phyloP scores from a whole-genome alignment of 2,113 vertebrate genomes.

The Entomyzon cyanotis region DNA sequence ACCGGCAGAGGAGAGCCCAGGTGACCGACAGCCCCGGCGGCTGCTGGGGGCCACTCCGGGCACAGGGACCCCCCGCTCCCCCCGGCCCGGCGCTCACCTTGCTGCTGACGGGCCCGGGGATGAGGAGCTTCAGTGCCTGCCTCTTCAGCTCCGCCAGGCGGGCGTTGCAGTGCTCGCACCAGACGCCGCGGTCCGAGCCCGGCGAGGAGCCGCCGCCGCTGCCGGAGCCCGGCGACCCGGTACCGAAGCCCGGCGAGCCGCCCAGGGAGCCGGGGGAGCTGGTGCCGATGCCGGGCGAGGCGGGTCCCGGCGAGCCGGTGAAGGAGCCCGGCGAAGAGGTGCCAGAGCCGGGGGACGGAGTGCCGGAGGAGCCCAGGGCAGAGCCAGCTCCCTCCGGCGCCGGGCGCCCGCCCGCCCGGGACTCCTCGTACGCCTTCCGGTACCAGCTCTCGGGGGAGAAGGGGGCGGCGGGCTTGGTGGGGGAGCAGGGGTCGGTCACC shows the following conservation, averaged over 20 bases:
- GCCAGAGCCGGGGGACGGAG: constrained; percentile 91
- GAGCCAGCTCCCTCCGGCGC: constrained; percentile 93
- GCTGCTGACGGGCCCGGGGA: constrained; percentile 88
- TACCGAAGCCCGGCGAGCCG: constrained; percentile 93
- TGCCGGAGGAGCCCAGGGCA: constrained; percentile 90
- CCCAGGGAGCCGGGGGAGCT: constrained; percentile 92
- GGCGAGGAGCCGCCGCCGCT: constrained; percentile 94
- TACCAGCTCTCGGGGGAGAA: constrained; percentile 96
- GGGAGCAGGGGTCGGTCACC: constrained; percentile 88
- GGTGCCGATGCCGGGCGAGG: constrained; percentile 87
- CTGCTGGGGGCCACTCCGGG: background rate
- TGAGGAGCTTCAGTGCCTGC: constrained; percentile 90
- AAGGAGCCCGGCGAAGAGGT: constrained; percentile 95
- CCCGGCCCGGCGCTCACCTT: constrained; percentile 78
- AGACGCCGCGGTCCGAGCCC: constrained; percentile 90
- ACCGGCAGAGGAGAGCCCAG: background rate
- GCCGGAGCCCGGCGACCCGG: constrained; percentile 94
- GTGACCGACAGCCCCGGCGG: background rate
- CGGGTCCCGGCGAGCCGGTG: constrained; percentile 88
- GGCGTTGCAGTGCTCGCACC: constrained; percentile 95
- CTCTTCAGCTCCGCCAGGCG: constrained; percentile 93
- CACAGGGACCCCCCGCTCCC: background rate
- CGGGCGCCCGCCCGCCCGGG: constrained; percentile 82
- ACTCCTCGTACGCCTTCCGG: constrained; percentile 90
- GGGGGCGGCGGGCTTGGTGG: constrained; percentile 85